phyloP scores from a whole-genome alignment of 2,797 vertebrate genomes.

The Onychomys leucogaster region DNA sequence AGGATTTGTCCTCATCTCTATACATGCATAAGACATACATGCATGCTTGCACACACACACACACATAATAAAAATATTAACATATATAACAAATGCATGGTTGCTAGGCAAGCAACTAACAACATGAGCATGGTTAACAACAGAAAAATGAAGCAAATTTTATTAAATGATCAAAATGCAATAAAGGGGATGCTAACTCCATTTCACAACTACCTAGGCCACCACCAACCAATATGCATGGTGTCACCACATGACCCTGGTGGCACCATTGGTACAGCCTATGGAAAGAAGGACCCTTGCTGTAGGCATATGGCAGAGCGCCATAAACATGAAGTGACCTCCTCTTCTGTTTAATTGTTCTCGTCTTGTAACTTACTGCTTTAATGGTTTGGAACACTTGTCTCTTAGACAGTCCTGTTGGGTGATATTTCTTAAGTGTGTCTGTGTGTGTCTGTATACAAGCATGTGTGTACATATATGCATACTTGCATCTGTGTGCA shows the following conservation, averaged over 20 bases:
- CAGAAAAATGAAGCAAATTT: conserved; percentile 21
- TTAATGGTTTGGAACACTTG: background rate
- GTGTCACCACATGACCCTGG: rapidly evolving
- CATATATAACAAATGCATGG: background rate
- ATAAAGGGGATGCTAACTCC: background rate
- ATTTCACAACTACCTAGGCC: background rate
- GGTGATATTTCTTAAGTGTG: background rate
- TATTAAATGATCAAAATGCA: conserved; percentile 35
- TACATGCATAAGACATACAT: background rate
- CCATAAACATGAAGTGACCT: background rate
- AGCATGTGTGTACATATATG: background rate
- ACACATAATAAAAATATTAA: background rate
- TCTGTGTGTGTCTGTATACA: background rate
- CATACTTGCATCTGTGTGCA: background rate
- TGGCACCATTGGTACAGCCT: background rate
- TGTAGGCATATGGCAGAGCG: too few species aligned
- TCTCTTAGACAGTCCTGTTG: background rate
- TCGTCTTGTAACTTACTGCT: background rate
- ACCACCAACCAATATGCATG: too few species aligned
- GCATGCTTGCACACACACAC: background rate
- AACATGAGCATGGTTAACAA: background rate
- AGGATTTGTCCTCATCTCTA: background rate
- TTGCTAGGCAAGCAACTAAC: background rate
- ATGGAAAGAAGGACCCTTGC: background rate
- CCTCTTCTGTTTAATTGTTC: background rate